phyloP scores from a whole-genome alignment of 2,113 vertebrate species.

The Charina bottae region DNA sequence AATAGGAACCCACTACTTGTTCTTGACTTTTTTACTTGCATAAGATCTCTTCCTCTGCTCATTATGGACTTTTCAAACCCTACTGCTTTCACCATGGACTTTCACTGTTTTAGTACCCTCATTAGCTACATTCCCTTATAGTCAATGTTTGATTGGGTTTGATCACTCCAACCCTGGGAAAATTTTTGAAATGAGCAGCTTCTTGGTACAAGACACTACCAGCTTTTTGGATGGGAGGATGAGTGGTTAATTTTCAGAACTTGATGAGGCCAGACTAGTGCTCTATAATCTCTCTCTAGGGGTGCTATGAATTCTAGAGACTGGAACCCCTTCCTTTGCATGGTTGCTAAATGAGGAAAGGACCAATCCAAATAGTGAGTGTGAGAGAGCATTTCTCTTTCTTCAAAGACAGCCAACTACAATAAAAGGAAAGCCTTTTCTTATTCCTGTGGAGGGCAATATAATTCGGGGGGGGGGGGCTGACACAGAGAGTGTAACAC shows the following conservation, averaged over 20 bases:
- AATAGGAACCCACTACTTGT: neutral
- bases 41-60: too few relatives aligned
- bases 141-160: too few relatives aligned
- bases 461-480: neutral
- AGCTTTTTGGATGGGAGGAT: neutral
- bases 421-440: neutral
- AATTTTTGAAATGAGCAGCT: neutral
- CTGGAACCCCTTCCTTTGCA: neutral
- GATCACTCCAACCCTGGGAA: neutral
- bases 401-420: neutral
- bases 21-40: neutral
- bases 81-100: too few relatives aligned
- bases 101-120: too few relatives aligned
- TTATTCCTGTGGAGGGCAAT: neutral
- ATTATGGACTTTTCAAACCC: too few relatives aligned
- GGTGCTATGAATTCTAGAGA: neutral
- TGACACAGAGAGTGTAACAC: neutral
- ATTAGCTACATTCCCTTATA: too few relatives aligned
- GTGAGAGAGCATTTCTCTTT: neutral
- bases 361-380: neutral
- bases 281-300: neutral
- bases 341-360: too few relatives aligned
- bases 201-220: neutral
- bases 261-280: neutral
- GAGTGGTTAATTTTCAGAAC: neutral